Conservation (phyloP, 2,888 invertebrate species). For the Spilarctia lutea region DNA sequence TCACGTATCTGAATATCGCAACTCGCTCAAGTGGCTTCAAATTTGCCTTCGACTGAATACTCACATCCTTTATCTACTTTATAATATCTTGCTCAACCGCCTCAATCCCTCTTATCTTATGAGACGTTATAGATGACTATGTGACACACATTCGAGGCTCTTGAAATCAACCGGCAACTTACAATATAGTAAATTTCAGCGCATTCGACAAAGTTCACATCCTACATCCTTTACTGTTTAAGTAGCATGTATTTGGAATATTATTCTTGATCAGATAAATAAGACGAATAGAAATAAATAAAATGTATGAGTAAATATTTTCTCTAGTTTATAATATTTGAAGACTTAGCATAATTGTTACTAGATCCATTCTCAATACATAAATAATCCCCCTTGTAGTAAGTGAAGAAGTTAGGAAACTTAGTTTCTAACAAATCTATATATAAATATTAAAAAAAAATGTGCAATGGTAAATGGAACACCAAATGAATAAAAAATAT, state of each 20-base stretch:
- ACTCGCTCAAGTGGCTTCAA: background rate
- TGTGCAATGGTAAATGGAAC: background rate
- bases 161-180: background rate
- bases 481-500: background rate
- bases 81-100: constrained; percentile 2
- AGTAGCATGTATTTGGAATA: background rate
- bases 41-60: background rate
- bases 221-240: background rate
- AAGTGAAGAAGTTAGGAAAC: too few relatives aligned
- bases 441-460: too few relatives aligned
- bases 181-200: background rate
- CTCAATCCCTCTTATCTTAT: background rate
- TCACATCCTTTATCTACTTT: background rate
- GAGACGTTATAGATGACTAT: background rate
- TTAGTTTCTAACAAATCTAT: too few relatives aligned
- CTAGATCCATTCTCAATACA: too few relatives aligned
- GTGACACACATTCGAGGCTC: background rate
- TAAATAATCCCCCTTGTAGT: too few relatives aligned
- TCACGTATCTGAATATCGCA: background rate
- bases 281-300: background rate
- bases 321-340: too few relatives aligned
- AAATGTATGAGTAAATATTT: background rate
- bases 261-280: background rate
- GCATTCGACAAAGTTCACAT: background rate
- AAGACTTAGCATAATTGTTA: too few relatives aligned